Base-by-base conservation (phyloP, 2,888 invertebrate genomes). In the Lasioglossum marginatum region DNA sequence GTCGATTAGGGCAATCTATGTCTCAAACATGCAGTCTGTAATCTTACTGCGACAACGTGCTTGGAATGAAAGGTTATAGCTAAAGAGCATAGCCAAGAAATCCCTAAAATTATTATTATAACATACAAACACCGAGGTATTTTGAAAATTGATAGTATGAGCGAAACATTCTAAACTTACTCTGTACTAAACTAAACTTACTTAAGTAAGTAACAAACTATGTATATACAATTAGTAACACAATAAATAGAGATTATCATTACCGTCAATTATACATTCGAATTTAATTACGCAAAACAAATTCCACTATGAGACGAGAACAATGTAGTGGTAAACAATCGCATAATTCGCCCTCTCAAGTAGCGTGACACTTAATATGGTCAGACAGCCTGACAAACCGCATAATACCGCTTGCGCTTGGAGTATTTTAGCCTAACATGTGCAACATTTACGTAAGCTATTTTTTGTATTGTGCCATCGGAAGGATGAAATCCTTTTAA, bases 281-380 rank as follows among this genome's bases (percentile, higher is more conserved):
- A 14, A n/a, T 10, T 12, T 27, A 43, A 72, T 14, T 27, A 14
- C 0, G 5, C 27, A 14, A 27, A 6, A 14, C 19, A 27, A 52
- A 27, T 27, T 23, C 4, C 45, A 48, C 10, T 40, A 14, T 40
- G 27, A 27, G 27, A 27, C n/a, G 1, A 10, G 6, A 77, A 45
- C 68, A 8, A n/a, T n/a, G 16, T 45, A 77, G n/a, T 2, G 27
- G 37, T 43, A 57, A 43, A 23, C 14, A 75, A 75, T 40, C 70
- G 37, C 60, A 52, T 68, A 74, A 68, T 52, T 27, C 40, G 19
- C 27, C 1, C 31, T 43, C 73, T 72, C 73, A 68, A 68, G 82
- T 82, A 75, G 71, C 66, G 82, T 71, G 52, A n/a, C 45, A 23
- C 37, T 82, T 78, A 78, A 68, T 79, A 27, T 78, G 63, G 78